These are phyloP conservation scores for Zhengitettix transpicula DNA, from an alignment of 2,888 invertebrate species.

Conservation along the genomic window DNA sequence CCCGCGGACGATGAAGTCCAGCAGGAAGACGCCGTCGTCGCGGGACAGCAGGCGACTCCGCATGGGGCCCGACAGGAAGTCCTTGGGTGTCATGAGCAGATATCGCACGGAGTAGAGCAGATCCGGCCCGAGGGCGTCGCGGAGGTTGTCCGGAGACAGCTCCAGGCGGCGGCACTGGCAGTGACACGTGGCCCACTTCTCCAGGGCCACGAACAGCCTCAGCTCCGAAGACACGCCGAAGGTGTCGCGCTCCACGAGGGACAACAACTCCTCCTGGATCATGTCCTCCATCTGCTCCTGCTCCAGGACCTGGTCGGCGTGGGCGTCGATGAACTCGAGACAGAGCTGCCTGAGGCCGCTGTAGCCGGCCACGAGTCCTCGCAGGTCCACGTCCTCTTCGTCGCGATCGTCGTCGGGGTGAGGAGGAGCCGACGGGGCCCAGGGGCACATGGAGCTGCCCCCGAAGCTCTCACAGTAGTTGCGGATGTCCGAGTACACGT, in stretches of 20 bases:
- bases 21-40: constrained; percentile 28
- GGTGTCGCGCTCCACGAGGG: constrained; percentile 49
- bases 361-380: constrained; percentile 22
- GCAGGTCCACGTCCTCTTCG: constrained; percentile 18
- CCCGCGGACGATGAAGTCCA: constrained; percentile 16
- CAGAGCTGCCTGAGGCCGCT: constrained; percentile 49
- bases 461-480: constrained; percentile 18
- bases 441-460: not conserved
- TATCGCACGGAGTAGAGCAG: constrained; percentile 41
- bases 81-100: constrained; percentile 44
- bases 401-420: not conserved
- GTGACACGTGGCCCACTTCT: constrained; percentile 40
- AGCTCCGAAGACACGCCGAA: constrained; percentile 44
- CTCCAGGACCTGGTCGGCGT: constrained; percentile 34
- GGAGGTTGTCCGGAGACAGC: constrained; percentile 32
- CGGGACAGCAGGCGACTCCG: constrained; percentile 34
- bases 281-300: constrained; percentile 43
- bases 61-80: constrained; percentile 42
- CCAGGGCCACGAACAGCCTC: constrained; percentile 32
- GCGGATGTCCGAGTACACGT: constrained; percentile 35
- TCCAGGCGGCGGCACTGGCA: constrained; percentile 35
- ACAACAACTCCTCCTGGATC: constrained; percentile 41
- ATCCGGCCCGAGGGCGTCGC: constrained; percentile 29
- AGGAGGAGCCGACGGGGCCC: constrained; percentile 14
- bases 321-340: constrained; percentile 40